Base-by-base conservation (phyloP, 2,888 invertebrate genomes). In the Odontocolon sp. region DNA sequence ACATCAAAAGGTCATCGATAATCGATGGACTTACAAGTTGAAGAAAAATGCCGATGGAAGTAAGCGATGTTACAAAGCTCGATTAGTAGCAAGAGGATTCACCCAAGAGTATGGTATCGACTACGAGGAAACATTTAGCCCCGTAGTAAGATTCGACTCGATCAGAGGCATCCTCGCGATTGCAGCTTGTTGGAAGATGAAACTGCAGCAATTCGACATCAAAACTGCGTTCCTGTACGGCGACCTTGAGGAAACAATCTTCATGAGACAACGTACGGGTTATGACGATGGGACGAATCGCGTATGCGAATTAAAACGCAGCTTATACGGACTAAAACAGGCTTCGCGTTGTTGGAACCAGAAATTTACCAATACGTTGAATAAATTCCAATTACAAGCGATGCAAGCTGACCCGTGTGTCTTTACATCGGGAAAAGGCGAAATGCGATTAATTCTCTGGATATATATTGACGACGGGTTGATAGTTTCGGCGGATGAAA, bases 241-340 rank as follows among this genome's bases (percentile, higher is more conserved):
- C 8, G 64, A 78, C 2, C 47, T 81, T n/a, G 45, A 67, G n/a
- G 82, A 83, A 56, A 56, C 45, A 28, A 66, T 81, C 5, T 81
- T 71, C 11, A 81, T 81, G 80, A 36, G 66, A 33, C 68, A 71
- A 52, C 82, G 82, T n/a, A 9, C 2, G 33, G 40, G 64, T n/a
- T 64, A 36, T 21, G 38, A 50, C 14, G 21, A 64, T 8, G 64
- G 36, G 8, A 64, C 33, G 8, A 11, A 18, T 14, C 8, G 14
- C 23, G 84, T 85, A 4, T 87, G 84, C 47, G 78, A 78, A 18
- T 59, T 87, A 0, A 67, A 78, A 4, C 83, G 80, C 38, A 80
- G 82, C 6, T 52, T 87, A 21, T 87, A 88, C 77, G 86, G 86
- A 8, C 69, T 87, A 0, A 86, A 85, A 54, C 86, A 87, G 59